A percentile compares a stretch with the other conserved stretches of the same genome.
These are phyloP conservation scores for Argyrosomus regius DNA, from an alignment of 2,797 vertebrate species.

Conservation along the genomic window DNA sequence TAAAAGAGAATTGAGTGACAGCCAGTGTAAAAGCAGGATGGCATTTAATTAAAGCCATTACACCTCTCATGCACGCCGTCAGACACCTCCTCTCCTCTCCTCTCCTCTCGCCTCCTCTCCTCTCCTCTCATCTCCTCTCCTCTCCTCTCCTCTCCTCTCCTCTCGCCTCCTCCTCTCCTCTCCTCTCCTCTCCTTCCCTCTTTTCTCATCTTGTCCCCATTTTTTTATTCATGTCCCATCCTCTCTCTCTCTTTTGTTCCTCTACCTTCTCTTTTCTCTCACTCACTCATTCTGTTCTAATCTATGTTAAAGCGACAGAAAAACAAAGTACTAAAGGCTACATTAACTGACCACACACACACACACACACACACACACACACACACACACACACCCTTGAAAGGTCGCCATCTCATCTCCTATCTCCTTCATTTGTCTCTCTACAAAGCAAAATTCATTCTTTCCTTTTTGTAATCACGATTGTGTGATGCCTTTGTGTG, in stretches of 20 bases:
- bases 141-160: neutral
- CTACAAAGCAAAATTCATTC: conserved; percentile 28
- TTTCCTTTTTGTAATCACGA: conserved; percentile 39
- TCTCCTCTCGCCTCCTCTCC: neutral
- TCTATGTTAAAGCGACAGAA: neutral
- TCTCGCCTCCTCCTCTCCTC: neutral
- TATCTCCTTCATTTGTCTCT: conserved; percentile 46
- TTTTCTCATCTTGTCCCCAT: neutral
- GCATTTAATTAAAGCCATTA: conserved; percentile 61
- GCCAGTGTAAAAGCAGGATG: conserved; percentile 21
- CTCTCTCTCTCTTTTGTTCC: neutral
- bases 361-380: conserved; percentile 19
- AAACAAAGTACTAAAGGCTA: conserved; percentile 9
- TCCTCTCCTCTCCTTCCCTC: neutral
- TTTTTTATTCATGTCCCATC: neutral
- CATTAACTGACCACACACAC: conserved; percentile 1
- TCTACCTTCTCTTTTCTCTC: neutral
- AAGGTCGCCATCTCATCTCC: conserved; percentile 46
- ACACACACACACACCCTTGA: conserved; percentile 1
- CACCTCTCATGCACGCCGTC: conserved; percentile 28
- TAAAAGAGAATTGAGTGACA: conserved; percentile 24
- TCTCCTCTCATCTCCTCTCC: neutral
- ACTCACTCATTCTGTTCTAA: neutral
- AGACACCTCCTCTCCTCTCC: conserved; percentile 13
- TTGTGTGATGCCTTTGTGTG: conserved; percentile 13